Conservation (phyloP, 2,888 invertebrate species). For the Plemyria rubiginata region DNA sequence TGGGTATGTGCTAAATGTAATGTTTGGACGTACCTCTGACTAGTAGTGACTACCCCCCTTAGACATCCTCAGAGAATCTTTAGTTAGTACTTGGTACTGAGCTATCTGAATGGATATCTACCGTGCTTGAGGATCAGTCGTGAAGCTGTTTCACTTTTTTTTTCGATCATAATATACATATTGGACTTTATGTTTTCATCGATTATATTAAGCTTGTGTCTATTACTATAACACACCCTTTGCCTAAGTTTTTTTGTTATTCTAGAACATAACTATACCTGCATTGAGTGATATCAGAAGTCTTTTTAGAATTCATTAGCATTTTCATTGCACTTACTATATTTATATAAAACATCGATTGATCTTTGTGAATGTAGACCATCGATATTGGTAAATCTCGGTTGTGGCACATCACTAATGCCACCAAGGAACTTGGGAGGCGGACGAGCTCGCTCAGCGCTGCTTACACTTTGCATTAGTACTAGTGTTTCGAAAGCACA, state of each 20-base stretch:
- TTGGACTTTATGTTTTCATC: conserved; percentile 11
- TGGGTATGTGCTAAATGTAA: too few relatives aligned
- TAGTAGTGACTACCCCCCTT: too few relatives aligned
- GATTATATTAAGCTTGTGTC: neutral
- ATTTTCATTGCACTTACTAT: neutral
- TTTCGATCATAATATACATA: too few relatives aligned
- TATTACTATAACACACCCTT: neutral
- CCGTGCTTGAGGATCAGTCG: too few relatives aligned
- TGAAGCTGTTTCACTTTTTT: too few relatives aligned
- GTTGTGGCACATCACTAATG: conserved; percentile 22
- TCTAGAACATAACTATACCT: too few relatives aligned
- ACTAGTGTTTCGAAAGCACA: conserved; percentile 16
- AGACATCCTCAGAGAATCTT: too few relatives aligned
- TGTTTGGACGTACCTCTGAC: too few relatives aligned
- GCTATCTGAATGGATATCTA: too few relatives aligned
- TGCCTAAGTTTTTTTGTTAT: neutral
- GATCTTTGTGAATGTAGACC: neutral
- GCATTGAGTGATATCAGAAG: neutral
- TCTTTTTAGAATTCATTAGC: neutral
- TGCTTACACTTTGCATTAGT: conserved; percentile 30
- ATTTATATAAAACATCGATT: neutral
- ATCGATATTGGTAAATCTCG: conserved; percentile 22
- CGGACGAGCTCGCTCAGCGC: conserved; percentile 33
- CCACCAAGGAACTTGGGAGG: conserved; percentile 33
- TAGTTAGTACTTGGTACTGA: too few relatives aligned